Evolutionary conservation across 2,797 vertebrate species (phyloP).

Genomic region (Cyprinella venusta): DNA sequence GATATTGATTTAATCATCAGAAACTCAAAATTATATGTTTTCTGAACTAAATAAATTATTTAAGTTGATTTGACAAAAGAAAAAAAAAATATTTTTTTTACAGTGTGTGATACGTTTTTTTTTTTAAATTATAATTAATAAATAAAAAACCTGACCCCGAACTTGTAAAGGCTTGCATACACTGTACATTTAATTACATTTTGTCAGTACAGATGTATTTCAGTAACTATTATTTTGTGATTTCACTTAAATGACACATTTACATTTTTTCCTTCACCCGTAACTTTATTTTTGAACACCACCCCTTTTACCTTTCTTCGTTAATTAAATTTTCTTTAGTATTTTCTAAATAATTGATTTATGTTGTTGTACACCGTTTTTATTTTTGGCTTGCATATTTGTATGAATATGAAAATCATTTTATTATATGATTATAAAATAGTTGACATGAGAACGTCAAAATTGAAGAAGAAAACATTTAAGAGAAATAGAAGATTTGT

Average conservation of each 20-base stretch:
- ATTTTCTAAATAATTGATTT: not conserved
- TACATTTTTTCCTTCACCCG: not conserved
- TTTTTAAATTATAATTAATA: too few relatives aligned
- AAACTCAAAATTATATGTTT: too few relatives aligned
- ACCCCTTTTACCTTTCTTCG: not conserved
- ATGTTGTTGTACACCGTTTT: not conserved
- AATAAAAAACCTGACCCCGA: too few relatives aligned
- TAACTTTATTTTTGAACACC: not conserved
- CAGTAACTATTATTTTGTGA: not conserved
- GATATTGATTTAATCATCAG: too few relatives aligned
- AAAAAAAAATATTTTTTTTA: too few relatives aligned
- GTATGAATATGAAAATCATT: not conserved
- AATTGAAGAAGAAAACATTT: not conserved
- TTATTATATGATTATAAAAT: not conserved
- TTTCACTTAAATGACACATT: not conserved
- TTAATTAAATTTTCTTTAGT: not conserved
- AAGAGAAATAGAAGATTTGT: not conserved
- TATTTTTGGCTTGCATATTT: not conserved
- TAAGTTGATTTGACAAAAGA: too few relatives aligned
- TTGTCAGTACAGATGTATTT: not conserved
- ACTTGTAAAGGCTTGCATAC: not conserved
- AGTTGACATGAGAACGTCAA: not conserved
- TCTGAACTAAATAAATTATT: too few relatives aligned
- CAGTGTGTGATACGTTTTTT: too few relatives aligned
- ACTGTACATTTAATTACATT: not conserved